These are phyloP conservation scores for Cotesia typhae DNA, from an alignment of 1,140 invertebrate species.

Conservation along the genomic window DNA sequence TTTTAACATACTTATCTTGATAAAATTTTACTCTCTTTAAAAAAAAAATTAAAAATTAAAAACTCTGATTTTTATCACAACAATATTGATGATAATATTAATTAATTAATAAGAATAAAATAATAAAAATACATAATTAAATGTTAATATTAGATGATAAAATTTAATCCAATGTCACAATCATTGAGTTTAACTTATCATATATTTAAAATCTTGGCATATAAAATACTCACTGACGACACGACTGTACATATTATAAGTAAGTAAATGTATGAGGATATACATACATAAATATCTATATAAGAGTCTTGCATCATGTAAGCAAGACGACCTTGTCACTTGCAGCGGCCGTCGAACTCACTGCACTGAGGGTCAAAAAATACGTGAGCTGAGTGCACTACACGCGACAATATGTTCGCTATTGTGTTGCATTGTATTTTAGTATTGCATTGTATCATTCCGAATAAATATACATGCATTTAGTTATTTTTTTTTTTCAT, in stretches of 20 bases:
- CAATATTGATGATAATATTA: not conserved
- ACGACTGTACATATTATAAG: slow-evolving; percentile 6
- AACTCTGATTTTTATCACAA: too few relatives aligned
- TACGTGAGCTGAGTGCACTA: slow-evolving; percentile 43
- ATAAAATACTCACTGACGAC: slow-evolving; percentile 1
- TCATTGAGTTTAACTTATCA: too few relatives aligned
- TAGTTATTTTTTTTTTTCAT: too few relatives aligned
- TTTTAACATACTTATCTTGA: too few relatives aligned
- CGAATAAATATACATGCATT: too few relatives aligned
- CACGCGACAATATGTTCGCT: slow-evolving; percentile 21
- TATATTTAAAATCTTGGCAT: slow-evolving; percentile 15
- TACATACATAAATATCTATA: not conserved
- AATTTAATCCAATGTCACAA: slow-evolving; percentile 8
- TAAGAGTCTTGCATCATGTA: slow-evolving; percentile 43
- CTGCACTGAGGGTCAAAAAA: slow-evolving; percentile 51
- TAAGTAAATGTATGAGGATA: not conserved
- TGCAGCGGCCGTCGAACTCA: slow-evolving; percentile 49
- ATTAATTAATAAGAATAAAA: slow-evolving; percentile 1
- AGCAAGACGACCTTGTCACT: slow-evolving; percentile 45
- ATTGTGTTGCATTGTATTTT: not conserved
- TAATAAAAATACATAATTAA: slow-evolving; percentile 6
- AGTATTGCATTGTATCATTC: not conserved
- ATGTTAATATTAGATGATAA: not conserved
- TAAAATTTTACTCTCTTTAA: too few relatives aligned
- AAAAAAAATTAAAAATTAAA: too few relatives aligned